Evolutionary conservation across 2,113 vertebrate species (phyloP), one percentile per base, ranked within the genome.

Genomic region (Condylura cristata): DNA sequence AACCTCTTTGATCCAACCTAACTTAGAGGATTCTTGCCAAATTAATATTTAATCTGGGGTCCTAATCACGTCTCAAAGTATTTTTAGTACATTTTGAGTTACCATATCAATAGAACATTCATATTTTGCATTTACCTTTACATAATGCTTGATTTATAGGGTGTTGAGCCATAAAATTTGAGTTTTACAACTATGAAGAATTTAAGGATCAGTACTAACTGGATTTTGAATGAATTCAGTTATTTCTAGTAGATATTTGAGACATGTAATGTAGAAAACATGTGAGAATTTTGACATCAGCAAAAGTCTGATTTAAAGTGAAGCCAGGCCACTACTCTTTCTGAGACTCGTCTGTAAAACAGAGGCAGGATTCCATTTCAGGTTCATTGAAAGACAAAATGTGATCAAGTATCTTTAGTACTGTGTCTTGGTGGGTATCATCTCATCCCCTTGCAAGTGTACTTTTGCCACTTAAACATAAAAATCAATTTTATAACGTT

Each of bases 401-500:
- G 46, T 82, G 39, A 20, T 74, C 41, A 4, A 51, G 3, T 75
- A 60, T 95, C 41, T 70, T n/a, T 80, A 90, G 24, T 46, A 60
- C 30, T 32, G 0, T 44, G 46, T 92, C 41, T 79, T 74, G 51
- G 37, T 6, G 61, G 14, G 34, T 8, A 20, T 14, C n/a, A 13
- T 74, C 86, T 87, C 78, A 87, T 39, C 14, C 61, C 58, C 10
- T 96, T 76, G 76, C 56, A 26, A 37, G 74, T 66, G 82, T 78
- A 65, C 24, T 78, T 71, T 72, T 82, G 63, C 63, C 82, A 79
- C 26, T 95, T 86, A 86, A 86, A 81, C 63, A 53, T 71, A 58
- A 85, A 96, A 44, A 60, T 32, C 53, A 41, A 44, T 71, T 89
- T 93, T 92, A 75, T 86, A 94, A 78, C 41, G 53, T 66, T 89